These are phyloP conservation scores for Oegoconia quadripuncta DNA, from an alignment of 2,888 invertebrate genomes.

Conservation along the genomic window DNA sequence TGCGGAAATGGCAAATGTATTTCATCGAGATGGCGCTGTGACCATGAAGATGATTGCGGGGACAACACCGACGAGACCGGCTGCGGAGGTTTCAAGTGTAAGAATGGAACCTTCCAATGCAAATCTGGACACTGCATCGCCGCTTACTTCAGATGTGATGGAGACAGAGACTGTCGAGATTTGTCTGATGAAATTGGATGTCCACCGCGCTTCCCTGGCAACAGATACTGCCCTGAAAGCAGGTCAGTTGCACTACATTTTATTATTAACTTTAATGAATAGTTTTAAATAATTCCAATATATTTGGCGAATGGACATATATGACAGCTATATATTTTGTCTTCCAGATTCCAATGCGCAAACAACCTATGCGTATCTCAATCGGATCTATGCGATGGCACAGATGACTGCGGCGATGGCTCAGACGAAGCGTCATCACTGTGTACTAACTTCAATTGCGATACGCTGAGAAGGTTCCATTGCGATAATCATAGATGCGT, in stretches of 20 bases:
- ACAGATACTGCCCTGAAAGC: conserved; percentile 92
- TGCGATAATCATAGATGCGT: conserved; percentile 94
- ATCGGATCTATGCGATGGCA: conserved; percentile 94
- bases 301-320: no score
- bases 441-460: conserved; percentile 92
- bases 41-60: conserved; percentile 97
- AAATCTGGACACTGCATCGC: conserved; percentile 96
- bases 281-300: no score
- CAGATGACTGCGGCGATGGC: conserved; percentile 95
- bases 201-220: conserved; percentile 91
- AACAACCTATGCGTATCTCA: conserved; percentile 95
- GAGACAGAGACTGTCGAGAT: conserved; percentile 92
- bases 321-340: no score
- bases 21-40: conserved; percentile 95
- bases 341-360: conserved; percentile 89
- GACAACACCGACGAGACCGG: conserved; percentile 94
- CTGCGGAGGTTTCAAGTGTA: conserved; percentile 91
- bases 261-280: no score
- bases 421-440: conserved; percentile 91
- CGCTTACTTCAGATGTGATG: conserved; percentile 92
- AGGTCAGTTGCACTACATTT: conserved; percentile 40
- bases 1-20: conserved; percentile 95
- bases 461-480: conserved; percentile 90
- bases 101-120: conserved; percentile 95
- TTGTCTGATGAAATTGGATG: conserved; percentile 94